Conservation (phyloP, 2,888 invertebrate genomes). For the Cephalotes varians region DNA sequence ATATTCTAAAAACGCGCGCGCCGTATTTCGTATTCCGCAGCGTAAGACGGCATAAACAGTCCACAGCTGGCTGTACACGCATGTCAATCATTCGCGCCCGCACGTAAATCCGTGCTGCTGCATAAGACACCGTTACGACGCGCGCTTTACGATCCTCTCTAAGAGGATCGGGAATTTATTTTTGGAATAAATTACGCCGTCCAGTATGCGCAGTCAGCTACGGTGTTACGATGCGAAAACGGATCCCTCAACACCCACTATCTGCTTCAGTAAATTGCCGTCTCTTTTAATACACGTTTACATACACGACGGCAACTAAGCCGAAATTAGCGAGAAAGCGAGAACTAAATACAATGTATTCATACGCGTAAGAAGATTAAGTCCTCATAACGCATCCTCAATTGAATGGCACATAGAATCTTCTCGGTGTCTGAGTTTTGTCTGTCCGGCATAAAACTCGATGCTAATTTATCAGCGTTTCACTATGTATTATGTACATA, state of each 20-base stretch:
- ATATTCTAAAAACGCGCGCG: conserved; percentile 40
- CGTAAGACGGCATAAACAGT: conserved; percentile 43
- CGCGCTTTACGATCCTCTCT: conserved; percentile 20
- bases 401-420: neutral
- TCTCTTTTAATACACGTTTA: conserved; percentile 20
- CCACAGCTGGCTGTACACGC: conserved; percentile 20
- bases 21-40: conserved; percentile 41
- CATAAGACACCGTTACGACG: conserved; percentile 14
- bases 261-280: conserved; percentile 17
- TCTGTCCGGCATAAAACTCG: neutral
- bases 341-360: conserved; percentile 2
- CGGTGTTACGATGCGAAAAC: conserved; percentile 27
- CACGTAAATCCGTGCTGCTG: conserved; percentile 32
- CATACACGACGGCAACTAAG: neutral
- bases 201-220: conserved; percentile 10
- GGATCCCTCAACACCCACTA: conserved; percentile 27
- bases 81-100: conserved; percentile 45
- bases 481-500: neutral
- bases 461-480: neutral
- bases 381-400: neutral
- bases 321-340: conserved; percentile 16
- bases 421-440: neutral
- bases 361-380: conserved; percentile 9
- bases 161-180: conserved; percentile 39
- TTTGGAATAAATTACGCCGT: conserved; percentile 35